These are phyloP conservation scores for Triops longicaudatus DNA, from an alignment of 1,140 invertebrate species.

Conservation along the genomic window DNA sequence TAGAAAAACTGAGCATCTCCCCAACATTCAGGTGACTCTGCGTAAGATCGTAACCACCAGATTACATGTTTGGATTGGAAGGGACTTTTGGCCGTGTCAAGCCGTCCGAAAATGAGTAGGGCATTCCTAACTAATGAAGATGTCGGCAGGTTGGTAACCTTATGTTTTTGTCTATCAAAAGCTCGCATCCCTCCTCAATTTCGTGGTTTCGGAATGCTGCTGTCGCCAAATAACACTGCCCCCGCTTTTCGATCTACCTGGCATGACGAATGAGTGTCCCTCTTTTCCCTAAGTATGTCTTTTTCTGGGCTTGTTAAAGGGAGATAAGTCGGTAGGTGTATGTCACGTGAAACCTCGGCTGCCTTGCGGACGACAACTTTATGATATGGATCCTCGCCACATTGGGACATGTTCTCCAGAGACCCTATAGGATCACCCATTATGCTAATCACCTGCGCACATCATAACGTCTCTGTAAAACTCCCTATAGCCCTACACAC, in stretches of 20 bases:
- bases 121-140: not conserved
- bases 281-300: not conserved
- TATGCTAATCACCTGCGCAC: not conserved
- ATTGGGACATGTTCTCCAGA: not conserved
- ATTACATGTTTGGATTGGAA: not conserved
- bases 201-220: not conserved
- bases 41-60: not conserved
- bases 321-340: not conserved
- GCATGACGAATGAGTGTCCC: conserved; percentile 1
- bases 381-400: not conserved
- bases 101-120: not conserved
- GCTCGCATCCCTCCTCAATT: not conserved
- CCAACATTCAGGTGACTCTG: not conserved
- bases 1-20: not conserved
- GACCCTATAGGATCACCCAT: conserved; percentile 3
- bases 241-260: not conserved
- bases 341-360: not conserved
- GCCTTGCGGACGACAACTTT: not conserved
- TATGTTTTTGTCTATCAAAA: not conserved
- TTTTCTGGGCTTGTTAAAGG: not conserved
- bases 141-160: not conserved
- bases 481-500: too few species aligned
- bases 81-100: not conserved
- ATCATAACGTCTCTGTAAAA: not conserved
- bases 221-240: not conserved